A percentile compares a stretch with the other conserved stretches of the same genome.
Conservation (phyloP, 2,888 invertebrate species). For the Cybosia mesomella region DNA sequence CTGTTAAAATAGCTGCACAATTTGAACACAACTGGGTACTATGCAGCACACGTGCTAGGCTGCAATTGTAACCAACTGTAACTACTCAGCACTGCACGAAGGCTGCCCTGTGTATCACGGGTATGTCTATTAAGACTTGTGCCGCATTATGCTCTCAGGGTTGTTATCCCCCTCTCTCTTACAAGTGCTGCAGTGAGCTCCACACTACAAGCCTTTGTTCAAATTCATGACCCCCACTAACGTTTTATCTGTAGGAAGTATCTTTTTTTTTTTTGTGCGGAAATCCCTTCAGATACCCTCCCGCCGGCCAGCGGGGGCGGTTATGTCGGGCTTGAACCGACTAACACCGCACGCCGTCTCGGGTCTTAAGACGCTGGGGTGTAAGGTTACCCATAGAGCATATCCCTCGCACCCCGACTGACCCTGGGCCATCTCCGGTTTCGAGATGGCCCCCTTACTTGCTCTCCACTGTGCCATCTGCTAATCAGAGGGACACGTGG, state of each 20-base stretch:
- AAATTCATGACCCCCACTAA: background rate
- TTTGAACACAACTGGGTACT: background rate
- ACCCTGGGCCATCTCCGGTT: no score
- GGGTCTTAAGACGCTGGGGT: no score
- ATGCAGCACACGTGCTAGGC: background rate
- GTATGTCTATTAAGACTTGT: background rate
- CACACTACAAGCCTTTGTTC: background rate
- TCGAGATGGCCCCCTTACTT: no score
- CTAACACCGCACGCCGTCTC: no score
- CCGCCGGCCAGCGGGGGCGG: no score
- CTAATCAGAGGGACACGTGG: no score
- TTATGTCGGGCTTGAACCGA: no score
- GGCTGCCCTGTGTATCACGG: background rate
- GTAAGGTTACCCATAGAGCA: no score
- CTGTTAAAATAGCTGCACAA: background rate
- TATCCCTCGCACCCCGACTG: no score
- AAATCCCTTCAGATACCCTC: no score
- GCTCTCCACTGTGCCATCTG: no score
- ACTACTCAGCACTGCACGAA: background rate
- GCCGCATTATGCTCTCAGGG: background rate
- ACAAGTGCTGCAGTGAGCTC: background rate
- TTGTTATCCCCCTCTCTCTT: background rate
- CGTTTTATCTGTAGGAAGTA: background rate
- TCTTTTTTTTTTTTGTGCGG: no score
- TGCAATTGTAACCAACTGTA: background rate